Base-by-base conservation (phyloP, 2,888 invertebrate species). In the Euplexia lucipara region DNA sequence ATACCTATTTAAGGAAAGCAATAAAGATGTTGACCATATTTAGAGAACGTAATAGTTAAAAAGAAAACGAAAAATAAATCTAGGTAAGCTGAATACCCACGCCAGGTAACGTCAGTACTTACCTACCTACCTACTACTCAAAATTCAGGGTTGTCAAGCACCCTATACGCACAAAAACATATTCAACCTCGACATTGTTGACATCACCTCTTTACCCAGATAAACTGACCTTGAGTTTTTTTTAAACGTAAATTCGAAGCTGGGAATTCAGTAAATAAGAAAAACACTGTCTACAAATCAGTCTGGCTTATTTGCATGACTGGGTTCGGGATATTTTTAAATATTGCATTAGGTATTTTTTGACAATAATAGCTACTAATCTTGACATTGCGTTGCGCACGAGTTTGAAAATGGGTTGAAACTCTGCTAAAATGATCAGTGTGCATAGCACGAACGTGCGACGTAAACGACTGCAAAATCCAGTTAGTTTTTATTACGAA, bases 171-270 rank as follows among this genome's bases (percentile, higher is more conserved):
- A 45, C 8, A 39, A 39, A 42, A 34, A 37, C 42, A 6, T 22
- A 14, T 16, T 4, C 35, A 5, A 39, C 66, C 70, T 72, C 66
- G 70, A 66, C 48, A 58, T 53, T n/a, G 4, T 30, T 37, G 14
- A 42, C 14, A 34, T 39, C 30, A 20, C 34, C 9, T 14, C 12
- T 57, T 57, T 52, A 71, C 65, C 30, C 34, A 66, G 18, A 35
- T 65, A 35, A 39, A 26, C 7, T 35, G 22, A 35, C 59, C 66
- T 70, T 30, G 66, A n/a, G 44, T 49, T 35, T 56, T 18, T 72
- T 66, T 64, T 49, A 48, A 48, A 51, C 12, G 9, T 39, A 16
- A 34, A 41, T 61, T 67, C 51, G 30, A 10, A 12, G 7, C 34
- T 63, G 35, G n/a, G 16, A 64, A 64, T 64, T 44, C 35, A 63